Percentiles rank a stretch among this genome's conserved stretches.
Conservation (phyloP, 2,888 invertebrate species). For the Pharmacophagus antenor region DNA sequence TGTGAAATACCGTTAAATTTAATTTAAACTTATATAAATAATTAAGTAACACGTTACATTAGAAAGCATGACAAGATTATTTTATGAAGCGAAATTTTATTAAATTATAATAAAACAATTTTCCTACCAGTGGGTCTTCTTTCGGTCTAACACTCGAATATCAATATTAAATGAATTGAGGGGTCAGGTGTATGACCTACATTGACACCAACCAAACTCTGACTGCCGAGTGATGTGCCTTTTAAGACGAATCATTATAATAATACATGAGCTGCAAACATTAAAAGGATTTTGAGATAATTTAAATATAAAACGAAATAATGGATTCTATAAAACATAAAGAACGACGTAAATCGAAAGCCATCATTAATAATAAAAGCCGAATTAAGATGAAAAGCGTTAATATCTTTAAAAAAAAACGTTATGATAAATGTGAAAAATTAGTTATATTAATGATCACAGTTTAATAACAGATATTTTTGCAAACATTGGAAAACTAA, state of each 20-base stretch:
- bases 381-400: no score
- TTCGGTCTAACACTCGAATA: neutral
- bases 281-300: no score
- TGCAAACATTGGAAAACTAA: no score
- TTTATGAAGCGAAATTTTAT: neutral
- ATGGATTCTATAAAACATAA: no score
- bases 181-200: slow-evolving; percentile 2
- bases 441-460: no score
- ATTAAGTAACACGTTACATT: neutral
- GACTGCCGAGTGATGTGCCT: neutral
- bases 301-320: neutral
- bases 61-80: neutral
- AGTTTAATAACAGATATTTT: no score
- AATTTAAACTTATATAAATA: no score
- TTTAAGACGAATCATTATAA: neutral
- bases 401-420: no score
- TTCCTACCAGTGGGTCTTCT: neutral
- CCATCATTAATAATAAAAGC: no score
- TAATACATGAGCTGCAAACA: neutral
- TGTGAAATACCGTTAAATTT: no score
- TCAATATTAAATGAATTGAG: neutral
- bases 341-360: no score
- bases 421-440: no score
- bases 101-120: neutral
- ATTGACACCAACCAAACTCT: neutral